phyloP scores from a whole-genome alignment of 2,888 invertebrate genomes.

The Caradrina kadenii region DNA sequence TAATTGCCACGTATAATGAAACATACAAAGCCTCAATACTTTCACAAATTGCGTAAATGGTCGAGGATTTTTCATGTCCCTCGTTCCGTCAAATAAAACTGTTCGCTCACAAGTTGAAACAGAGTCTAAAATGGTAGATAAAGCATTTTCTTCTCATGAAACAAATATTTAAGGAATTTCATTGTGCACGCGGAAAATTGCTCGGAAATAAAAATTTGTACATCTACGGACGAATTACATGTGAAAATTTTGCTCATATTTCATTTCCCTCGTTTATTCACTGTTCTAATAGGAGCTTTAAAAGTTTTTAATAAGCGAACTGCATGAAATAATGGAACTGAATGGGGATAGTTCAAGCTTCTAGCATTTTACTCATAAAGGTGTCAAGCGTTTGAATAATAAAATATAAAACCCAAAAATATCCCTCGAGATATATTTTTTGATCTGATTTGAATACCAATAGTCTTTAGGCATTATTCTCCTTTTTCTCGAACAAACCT shows the following conservation, averaged over 20 bases:
- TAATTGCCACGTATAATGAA: constrained; percentile 57
- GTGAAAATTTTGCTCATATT: constrained; percentile 40
- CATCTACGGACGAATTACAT: constrained; percentile 52
- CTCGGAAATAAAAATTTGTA: constrained; percentile 60
- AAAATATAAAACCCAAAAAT: constrained; percentile 23
- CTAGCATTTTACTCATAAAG: constrained; percentile 26
- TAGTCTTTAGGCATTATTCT: constrained; percentile 21
- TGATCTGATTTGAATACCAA: constrained; percentile 35
- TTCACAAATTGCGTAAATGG: constrained; percentile 57
- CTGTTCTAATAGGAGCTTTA: constrained; percentile 37
- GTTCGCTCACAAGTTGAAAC: constrained; percentile 44
- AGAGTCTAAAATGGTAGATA: constrained; percentile 44
- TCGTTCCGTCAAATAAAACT: constrained; percentile 28
- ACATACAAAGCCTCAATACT: constrained; percentile 54
- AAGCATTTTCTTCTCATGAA: constrained; percentile 32
- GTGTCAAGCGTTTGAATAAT: constrained; percentile 11
- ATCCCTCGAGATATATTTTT: constrained; percentile 28
- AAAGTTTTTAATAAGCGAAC: constrained; percentile 58
- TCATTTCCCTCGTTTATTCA: constrained; percentile 48
- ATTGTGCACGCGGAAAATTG: constrained; percentile 56
- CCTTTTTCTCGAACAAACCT: constrained; percentile 32
- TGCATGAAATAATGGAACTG: constrained; percentile 28
- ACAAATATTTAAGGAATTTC: constrained; percentile 57
- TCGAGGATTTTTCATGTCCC: constrained; percentile 48
- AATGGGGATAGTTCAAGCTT: constrained; percentile 42